Conservation (phyloP, 2,113 vertebrate genomes). For the Phasianus colchicus region DNA sequence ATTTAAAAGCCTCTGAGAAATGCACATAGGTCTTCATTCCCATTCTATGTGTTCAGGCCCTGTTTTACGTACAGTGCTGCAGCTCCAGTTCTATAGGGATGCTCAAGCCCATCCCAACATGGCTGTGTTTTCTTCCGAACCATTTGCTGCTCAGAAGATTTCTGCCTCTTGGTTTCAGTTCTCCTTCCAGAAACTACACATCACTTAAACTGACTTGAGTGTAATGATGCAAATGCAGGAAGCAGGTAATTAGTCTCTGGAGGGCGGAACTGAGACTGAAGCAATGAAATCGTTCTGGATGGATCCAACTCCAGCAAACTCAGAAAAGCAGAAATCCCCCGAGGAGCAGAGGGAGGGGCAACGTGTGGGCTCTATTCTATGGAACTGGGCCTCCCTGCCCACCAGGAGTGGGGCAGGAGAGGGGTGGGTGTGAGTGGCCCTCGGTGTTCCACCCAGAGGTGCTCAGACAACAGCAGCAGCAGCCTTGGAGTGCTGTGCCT, state of each 20-base stretch:
- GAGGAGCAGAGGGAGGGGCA: neutral
- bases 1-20: neutral
- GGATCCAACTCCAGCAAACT: neutral
- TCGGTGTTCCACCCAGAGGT: rapidly evolving
- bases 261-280: neutral
- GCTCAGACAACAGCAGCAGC: neutral
- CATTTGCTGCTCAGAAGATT: neutral
- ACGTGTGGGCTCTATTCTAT: too few relatives aligned
- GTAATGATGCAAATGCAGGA: neutral
- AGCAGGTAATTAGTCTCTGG: conserved; percentile 64
- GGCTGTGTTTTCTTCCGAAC: neutral
- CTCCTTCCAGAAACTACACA: neutral
- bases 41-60: neutral
- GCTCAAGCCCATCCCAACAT: neutral
- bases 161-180: neutral
- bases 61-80: neutral
- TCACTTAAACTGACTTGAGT: conserved; percentile 12
- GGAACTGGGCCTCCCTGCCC: too few relatives aligned
- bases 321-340: neutral
- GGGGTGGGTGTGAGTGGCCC: neutral
- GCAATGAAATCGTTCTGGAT: neutral
- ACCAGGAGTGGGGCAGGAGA: neutral
- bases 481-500: neutral
- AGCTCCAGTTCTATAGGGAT: neutral
- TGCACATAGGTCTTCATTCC: neutral